Base-by-base conservation (phyloP, 2,888 invertebrate species). In the Hydriomena furcata region DNA sequence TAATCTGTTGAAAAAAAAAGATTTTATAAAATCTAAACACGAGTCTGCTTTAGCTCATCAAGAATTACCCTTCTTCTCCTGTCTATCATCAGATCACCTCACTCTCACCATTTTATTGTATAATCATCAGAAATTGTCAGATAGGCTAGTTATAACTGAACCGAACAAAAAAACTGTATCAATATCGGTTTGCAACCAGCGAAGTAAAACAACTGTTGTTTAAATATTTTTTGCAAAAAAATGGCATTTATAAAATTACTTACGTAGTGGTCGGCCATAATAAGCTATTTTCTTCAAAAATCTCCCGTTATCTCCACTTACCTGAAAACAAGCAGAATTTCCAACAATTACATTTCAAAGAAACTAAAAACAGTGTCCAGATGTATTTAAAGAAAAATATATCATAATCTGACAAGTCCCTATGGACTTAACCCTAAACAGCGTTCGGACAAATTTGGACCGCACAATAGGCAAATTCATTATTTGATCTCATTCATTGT, bases 271-370 rank as follows among this genome's bases (percentile, higher is more conserved):
- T 52, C 52, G 21, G 47, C 47, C 52, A 52, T 46, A 5, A n/a
- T n/a, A n/a, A n/a, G n/a, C n/a, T 41, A 11, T 17, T 38, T 34
- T 20, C 2, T 17, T 12, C n/a, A 0, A 42, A 38, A 30, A 13
- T 7, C 11, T 36, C 2, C 47, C 34, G 37, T 38, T 28, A 38
- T 25, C 25, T 25, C 52, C 41, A 52, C 63, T 60, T 73, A 73
- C 73, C 73, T 73, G 69, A 54, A 70, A 69, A 42, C 44, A 53
- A 45, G 34, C 43, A 54, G 37, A 31, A 57, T 36, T 42, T 23
- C 35, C 43, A 47, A 52, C 47, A 52, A 58, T 41, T 44, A 40
- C 40, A 49, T 51, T 38, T 54, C 46, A 55, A 44, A 52, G 34
- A 59, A 53, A 53, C 51, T 46, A 32, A 54, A 38, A 41, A 52